Evolutionary conservation across 2,888 invertebrate species (phyloP).

Genomic region (Caenorhabditis sp.): DNA sequence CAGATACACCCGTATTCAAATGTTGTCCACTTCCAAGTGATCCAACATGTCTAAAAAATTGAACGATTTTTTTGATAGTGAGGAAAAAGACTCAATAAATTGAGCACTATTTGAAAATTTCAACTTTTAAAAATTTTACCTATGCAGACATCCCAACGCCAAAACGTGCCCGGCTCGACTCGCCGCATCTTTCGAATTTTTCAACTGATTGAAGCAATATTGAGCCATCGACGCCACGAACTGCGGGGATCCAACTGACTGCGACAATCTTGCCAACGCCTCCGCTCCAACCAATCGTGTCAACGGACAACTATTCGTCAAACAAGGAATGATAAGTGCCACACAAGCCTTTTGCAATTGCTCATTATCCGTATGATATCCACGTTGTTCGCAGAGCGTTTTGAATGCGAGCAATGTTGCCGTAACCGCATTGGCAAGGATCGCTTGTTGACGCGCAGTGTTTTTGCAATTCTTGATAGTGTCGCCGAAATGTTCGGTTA

Average conservation of each 20-base stretch:
- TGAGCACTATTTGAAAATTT: too few species aligned
- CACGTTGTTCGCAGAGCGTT: slow-evolving; percentile 56
- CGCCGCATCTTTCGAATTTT: slow-evolving; percentile 83
- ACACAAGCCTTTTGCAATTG: slow-evolving; percentile 49
- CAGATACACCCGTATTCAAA: slow-evolving; percentile 90
- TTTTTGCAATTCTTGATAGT: slow-evolving; percentile 78
- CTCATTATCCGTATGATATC: slow-evolving; percentile 54
- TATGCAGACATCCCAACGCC: slow-evolving; percentile 92
- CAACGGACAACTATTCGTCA: slow-evolving; percentile 76
- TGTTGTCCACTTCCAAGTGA: slow-evolving; percentile 95
- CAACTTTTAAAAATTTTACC: not conserved
- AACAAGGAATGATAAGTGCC: slow-evolving; percentile 71
- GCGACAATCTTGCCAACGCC: slow-evolving; percentile 89
- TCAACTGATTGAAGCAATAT: slow-evolving; percentile 83
- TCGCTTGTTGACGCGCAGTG: slow-evolving; percentile 43
- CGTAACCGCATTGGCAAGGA: slow-evolving; percentile 92
- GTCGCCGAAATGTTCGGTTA: slow-evolving; percentile 94
- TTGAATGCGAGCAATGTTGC: slow-evolving; percentile 88
- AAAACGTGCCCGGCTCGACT: slow-evolving; percentile 86
- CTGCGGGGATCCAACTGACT: slow-evolving; percentile 83
- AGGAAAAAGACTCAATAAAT: too few species aligned
- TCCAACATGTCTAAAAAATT: slow-evolving; percentile 72
- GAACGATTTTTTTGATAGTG: too few species aligned
- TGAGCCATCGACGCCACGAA: slow-evolving; percentile 89
- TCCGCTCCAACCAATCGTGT: slow-evolving; percentile 94